Base-by-base conservation (phyloP, 1,140 invertebrate species). In the Hyles euphorbiae region DNA sequence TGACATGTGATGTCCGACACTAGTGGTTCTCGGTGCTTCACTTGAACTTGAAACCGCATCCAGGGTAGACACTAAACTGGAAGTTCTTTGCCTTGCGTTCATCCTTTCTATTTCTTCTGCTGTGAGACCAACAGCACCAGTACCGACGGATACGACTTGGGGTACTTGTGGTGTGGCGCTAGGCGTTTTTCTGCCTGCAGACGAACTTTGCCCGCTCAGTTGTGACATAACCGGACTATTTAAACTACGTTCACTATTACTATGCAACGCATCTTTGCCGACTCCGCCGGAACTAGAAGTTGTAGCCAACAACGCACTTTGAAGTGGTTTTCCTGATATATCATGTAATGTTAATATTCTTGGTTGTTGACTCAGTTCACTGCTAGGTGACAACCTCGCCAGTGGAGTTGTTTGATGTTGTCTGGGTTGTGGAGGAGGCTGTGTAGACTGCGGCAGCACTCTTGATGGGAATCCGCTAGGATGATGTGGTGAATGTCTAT, bases 11-110 rank as follows among this genome's bases (percentile, higher is more conserved):
- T 94, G 94, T 10, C 92, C 90, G 10, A 91, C 91, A 6, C 91
- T 91, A 40, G 91, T 90, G n/a, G 91, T 92, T 32, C 92, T 91
- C 7, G 92, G 92, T 8, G 94, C 96, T 78, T 97, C 96, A 81
- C 95, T 97, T n/a, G 95, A 96, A 54, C 95, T 97, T 6, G 96
- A 97, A 33, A 98, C 96, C 4, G 95, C 96, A 80, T 98, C 97
- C 63, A 98, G 88, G 4, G 97, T 97, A 12, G 96, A 98, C 0
- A 97, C 96, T 57, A 98, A 86, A 82, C 96, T 98, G 11, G 96
- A 96, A 1, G 95, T 95, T 60, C 95, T 89, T 2, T 96, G 95
- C 44, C 96, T 89, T 0, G 94, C 94, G 85, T 98, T 98, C 50
- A 98, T 91, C 78, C 97, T 91, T 80, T 98, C 95, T 58, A 98